phyloP scores from a whole-genome alignment of 53 echinoderm and acorn worm genomes.

The Echinarachnius parma region DNA sequence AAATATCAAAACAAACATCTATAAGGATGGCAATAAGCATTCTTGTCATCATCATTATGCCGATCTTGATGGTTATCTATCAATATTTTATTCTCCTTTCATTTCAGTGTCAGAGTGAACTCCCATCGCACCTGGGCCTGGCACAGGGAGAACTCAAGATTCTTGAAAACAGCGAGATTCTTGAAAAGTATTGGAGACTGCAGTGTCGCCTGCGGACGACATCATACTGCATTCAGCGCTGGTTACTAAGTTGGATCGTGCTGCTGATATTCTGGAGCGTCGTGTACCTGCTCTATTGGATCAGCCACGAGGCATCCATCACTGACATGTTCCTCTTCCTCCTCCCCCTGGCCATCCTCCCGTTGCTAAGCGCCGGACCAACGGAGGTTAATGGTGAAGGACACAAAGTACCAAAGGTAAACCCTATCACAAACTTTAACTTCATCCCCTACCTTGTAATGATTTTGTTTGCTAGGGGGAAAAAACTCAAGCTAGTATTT shows the following conservation, averaged over 20 bases:
- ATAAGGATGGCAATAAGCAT: too few species aligned
- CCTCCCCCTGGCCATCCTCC: conserved; percentile 71
- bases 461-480: too few species aligned
- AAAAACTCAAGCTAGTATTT: background rate
- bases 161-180: conserved; percentile 67
- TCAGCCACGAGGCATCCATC: conserved; percentile 86
- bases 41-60: too few species aligned
- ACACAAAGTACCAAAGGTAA: conserved; percentile 79
- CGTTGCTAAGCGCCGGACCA: conserved; percentile 87
- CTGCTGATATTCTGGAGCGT: conserved; percentile 83
- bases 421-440: background rate
- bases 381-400: conserved; percentile 95
- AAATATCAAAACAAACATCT: too few species aligned
- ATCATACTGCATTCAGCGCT: conserved; percentile 79
- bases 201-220: conserved; percentile 89
- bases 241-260: conserved; percentile 75
- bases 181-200: conserved; percentile 86
- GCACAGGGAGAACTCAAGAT: conserved; percentile 52
- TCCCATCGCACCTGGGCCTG: conserved; percentile 26
- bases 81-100: background rate
- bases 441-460: too few species aligned
- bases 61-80: background rate
- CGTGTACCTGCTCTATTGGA: conserved; percentile 90
- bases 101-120: background rate
- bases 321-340: conserved; percentile 88